Evolutionary conservation across 2,888 invertebrate genomes (phyloP), one percentile per base, ranked within the genome.

Genomic region (Diarsia brunnea): DNA sequence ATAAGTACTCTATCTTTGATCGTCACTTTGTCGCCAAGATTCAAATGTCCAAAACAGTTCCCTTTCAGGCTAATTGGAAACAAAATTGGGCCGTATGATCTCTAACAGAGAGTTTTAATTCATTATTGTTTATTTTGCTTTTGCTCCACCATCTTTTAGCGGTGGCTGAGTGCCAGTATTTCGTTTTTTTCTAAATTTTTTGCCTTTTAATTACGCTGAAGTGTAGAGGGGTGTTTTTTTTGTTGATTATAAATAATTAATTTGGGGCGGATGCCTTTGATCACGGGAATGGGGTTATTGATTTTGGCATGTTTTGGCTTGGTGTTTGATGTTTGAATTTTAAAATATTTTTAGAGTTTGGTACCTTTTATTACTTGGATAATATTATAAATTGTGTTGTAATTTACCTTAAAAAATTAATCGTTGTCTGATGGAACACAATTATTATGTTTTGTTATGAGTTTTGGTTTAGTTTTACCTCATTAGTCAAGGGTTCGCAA

Each of bases 61-160:
- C 72, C 69, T 78, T 73, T 79, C 27, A 71, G n/a, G 14, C 69
- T 79, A 86, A 80, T 80, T 86, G 74, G 60, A 84, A 81, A 79
- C 74, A 73, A 83, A 82, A 86, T 87, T 79, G 68, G 66, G 64
- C 61, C 70, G 61, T 69, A 78, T 74, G 70, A 82, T 82, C 71
- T 75, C 61, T 74, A 55, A 68, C 43, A 72, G 66, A 73, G 81
- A 76, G 69, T 83, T n/a, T n/a, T 81, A 76, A 85, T 81, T 85
- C 64, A 79, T 87, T 81, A 83, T 72, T 87, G 78, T 85, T 84
- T 72, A 76, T 79, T 84, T 85, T 63, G 47, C 21, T 74, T 79
- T 73, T 19, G 12, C n/a, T 69, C 53, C 21, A 55, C 53, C 75
- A 80, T 81, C 77, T 82, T 79, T 70, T 78, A 51, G n/a, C 27